Base-by-base conservation (phyloP, 1,140 invertebrate genomes). In the Danaus plexippus region DNA sequence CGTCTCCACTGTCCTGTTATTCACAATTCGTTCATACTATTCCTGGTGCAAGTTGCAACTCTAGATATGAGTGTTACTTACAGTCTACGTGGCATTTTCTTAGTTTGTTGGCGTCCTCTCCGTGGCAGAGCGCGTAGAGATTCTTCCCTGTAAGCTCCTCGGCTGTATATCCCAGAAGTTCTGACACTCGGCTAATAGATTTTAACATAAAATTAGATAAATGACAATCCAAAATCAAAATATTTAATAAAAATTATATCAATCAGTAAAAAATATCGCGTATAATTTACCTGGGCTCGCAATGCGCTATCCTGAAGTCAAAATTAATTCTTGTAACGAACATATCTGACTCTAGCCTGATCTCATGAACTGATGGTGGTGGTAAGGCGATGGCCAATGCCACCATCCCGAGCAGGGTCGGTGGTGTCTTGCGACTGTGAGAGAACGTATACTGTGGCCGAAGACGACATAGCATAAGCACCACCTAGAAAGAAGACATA, bases 241-340 rank as follows among this genome's bases (percentile, higher is more conserved):
- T 32, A 32, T 32, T 4, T 32, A 6, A 32, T 22, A 32, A 32
- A 32, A 32, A 6, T 32, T 6, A n/a, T n/a, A n/a, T n/a, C n/a
- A n/a, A n/a, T n/a, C n/a, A n/a, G n/a, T n/a, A n/a, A n/a, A n/a
- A 32, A 32, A 32, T 32, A 32, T 15, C 15, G 1, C 15, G 15
- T 15, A 15, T 32, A 3, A 32, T 32, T 70, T 89, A 97, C 96
- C 94, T 95, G 67, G 97, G 97, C 86, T 99, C 97, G 80, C 97
- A 98, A 82, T 98, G 97, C 49, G 96, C 94, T 89, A 99, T 95
- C 88, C 94, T 92, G 85, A 99, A 97, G 85, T 99, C 96, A 68
- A 98, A 97, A 77, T 94, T 97, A 62, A 98, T 94, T 69, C 97
- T 92, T 44, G 96, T 98, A 65, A 98, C 97, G 85, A 99, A 98